Evolutionary conservation across 2,888 invertebrate species (phyloP).

Genomic region (Eilema griseolum): DNA sequence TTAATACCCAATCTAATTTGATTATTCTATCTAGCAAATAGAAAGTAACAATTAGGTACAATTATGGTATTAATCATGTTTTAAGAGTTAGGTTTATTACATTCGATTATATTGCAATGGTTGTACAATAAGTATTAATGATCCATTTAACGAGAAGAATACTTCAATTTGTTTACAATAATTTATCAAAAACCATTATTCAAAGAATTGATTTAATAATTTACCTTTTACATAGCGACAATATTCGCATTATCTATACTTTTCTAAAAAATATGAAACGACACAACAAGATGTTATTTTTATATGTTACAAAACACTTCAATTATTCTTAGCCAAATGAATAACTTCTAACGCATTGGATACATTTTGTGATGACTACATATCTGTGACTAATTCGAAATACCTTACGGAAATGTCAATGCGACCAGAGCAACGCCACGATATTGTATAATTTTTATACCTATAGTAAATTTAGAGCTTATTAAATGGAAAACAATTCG

Average conservation of each 20-base stretch:
- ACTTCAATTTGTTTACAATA: conserved; percentile 78
- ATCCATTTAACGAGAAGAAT: conserved; percentile 79
- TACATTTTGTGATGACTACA: conserved; percentile 84
- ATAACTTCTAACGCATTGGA: conserved; percentile 73
- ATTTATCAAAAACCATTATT: conserved; percentile 75
- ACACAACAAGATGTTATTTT: conserved; percentile 80
- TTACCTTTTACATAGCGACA: conserved; percentile 72
- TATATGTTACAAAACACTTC: conserved; percentile 73
- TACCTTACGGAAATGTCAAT: conserved; percentile 69
- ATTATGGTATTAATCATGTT: conserved; percentile 76
- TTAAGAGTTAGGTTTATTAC: conserved; percentile 74
- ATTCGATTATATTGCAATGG: conserved; percentile 78
- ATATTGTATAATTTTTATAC: conserved; percentile 38
- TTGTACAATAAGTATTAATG: conserved; percentile 78
- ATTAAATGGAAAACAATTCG: conserved; percentile 41
- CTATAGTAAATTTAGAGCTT: conserved; percentile 36
- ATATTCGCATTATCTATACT: conserved; percentile 75
- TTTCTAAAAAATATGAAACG: conserved; percentile 84
- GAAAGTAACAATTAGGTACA: conserved; percentile 86
- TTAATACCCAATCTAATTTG: conserved; percentile 84
- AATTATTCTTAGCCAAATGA: conserved; percentile 77
- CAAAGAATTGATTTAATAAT: conserved; percentile 68
- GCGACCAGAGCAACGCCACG: conserved; percentile 50
- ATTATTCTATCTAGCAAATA: conserved; percentile 87
- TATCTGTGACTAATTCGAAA: conserved; percentile 78